Evolutionary conservation across 2,888 invertebrate species (phyloP), one percentile per base, ranked within the genome.

Genomic region (Hoplodrina blanda): DNA sequence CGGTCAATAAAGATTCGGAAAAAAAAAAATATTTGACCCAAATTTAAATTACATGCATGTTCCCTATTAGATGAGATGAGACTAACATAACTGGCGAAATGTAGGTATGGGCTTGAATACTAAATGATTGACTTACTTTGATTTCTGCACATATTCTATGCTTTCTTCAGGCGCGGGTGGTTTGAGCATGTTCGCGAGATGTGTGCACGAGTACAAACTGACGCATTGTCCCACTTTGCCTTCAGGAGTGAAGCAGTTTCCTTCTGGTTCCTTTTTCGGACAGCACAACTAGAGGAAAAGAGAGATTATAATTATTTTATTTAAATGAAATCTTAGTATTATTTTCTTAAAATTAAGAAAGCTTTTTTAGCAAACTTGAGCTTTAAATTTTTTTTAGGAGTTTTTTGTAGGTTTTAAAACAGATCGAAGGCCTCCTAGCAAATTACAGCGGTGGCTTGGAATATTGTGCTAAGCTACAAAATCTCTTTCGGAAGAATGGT

Each of bases 171-270:
- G 59, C 1, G 88, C 80, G 0, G 90, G 90, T 30, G 84, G 83
- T 44, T 79, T 78, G 44, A 93, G 80, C 76, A 88, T 64, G 0
- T 73, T 76, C 0, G 81, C 74, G 0, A 94, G 61, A 19, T 85
- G 77, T 0, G 88, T 62, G 56, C 94, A 94, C 0, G 85, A 73
- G 72, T 89, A 77, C n/a, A 92, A 54, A 46, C 74, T 80, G 33
- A 90, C 71, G 66, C 93, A 94, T 4, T 69, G 50, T 1, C 93
- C 94, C 0, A 68, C 46, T 0, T 87, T 80, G 0, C 91, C 90
- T 5, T 90, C 89, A 0, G 90, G 87, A 11, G 92, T 92, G 69
- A 65, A 69, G 75, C 93, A 94, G 25, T 71, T 54, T 6, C 62
- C 64, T 33, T 46, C 0, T 30, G 54, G 33, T 13, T 8, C 17